Evolutionary conservation across 2,113 vertebrate species (phyloP), one percentile per base, ranked within the genome.

Genomic region (Natator depressus): DNA sequence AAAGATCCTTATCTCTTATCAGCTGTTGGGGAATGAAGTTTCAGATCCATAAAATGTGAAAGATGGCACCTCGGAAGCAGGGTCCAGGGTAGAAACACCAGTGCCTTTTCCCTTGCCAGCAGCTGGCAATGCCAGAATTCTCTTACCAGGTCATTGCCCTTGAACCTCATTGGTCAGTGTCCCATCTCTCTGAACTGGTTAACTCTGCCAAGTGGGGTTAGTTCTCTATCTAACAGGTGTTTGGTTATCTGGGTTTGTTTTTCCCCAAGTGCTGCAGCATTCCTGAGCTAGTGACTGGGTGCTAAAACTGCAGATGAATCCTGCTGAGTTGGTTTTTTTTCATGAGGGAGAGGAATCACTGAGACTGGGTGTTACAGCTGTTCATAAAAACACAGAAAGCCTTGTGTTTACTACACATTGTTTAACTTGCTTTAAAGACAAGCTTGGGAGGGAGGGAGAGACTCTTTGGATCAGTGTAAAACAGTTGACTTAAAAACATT

Each of bases 1-100:
- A 82, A 49, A 85, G 51, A 49, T 93, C 38, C 93, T 96, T 10
- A 51, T 76, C 62, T 29, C 93, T 96, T 10, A 51, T 76, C 62
- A 79, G 80, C 49, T 2, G 5, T 78, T 35, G 62, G 17, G 29
- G 5, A 29, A 50, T 35, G 76, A 95, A 83, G 47, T 38, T 27
- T 90, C 79, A 75, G 50, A 89, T 65, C 19, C 46, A 46, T 35
- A 65, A 65, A 65, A 59, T 31, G 31, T 35, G 62, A 35, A 46
- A 78, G 55, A 51, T 5, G 57, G 55, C n/a, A 10, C 38, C 49
- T 25, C 53, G 35, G 3, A 53, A 88, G 78, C 1, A 35, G 35
- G 35, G 17, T 27, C 20, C 38, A 31, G 76, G 25, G 10, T 24
- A 25, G 22, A 27, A 80, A 62, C 31, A 42, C 81, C 12, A 8